These are phyloP conservation scores for Thalassarche chlororhynchos DNA, from an alignment of 2,113 vertebrate species.

Conservation along the genomic window DNA sequence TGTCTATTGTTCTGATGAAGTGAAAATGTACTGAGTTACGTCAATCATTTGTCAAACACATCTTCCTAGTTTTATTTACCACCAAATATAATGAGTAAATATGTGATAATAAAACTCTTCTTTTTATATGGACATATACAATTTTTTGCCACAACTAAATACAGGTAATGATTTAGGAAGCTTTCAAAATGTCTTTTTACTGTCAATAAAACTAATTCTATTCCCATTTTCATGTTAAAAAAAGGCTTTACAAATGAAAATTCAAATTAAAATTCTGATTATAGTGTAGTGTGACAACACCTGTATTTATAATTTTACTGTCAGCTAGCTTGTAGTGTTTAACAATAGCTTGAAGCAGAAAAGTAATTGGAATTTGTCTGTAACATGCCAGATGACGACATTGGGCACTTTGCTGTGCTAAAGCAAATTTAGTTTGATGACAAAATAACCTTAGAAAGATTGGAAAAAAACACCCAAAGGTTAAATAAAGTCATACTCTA, in stretches of 20 bases:
- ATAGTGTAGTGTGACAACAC: constrained; percentile 89
- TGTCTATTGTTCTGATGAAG: constrained; percentile 82
- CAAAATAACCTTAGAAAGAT: constrained; percentile 78
- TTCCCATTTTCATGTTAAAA: constrained; percentile 83
- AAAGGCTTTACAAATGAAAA: constrained; percentile 87
- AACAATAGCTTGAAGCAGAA: constrained; percentile 85
- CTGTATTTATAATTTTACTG: constrained; percentile 92
- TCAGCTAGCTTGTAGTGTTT: constrained; percentile 86
- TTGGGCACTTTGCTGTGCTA: constrained; percentile 72
- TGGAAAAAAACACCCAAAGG: constrained; percentile 13
- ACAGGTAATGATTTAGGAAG: constrained; percentile 86
- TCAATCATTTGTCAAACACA: constrained; percentile 85
- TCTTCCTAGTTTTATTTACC: constrained; percentile 84
- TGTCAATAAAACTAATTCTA: constrained; percentile 90
- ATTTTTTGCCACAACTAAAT: constrained; percentile 78
- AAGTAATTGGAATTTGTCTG: constrained; percentile 90
- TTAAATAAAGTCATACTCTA: neutral
- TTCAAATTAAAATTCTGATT: constrained; percentile 92
- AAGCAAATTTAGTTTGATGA: constrained; percentile 79
- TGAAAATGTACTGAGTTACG: constrained; percentile 74
- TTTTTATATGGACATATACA: constrained; percentile 82
- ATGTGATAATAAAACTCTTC: constrained; percentile 87
- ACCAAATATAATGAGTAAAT: constrained; percentile 86
- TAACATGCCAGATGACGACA: constrained; percentile 84
- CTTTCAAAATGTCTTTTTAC: constrained; percentile 89